Base-by-base conservation (phyloP, 2,888 invertebrate genomes). In the Clivina fossor region DNA sequence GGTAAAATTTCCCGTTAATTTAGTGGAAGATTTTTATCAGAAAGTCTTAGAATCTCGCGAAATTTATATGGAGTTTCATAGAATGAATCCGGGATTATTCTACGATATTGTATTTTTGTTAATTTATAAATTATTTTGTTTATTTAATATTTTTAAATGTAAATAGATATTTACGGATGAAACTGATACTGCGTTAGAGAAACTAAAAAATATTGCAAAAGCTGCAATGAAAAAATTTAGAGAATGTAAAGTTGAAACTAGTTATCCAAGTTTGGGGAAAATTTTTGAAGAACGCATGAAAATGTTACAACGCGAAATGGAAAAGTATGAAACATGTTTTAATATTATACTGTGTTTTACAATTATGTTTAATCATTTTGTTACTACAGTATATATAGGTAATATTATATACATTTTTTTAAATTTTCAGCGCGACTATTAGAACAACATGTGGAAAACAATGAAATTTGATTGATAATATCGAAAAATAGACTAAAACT, bases 51-150 rank as follows among this genome's bases (percentile, higher is more conserved):
- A 66, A 43, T 63, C 66, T 11, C 66, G 71, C 53, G 59, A 64
- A 43, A 53, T 63, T 3, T 72, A 72, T 51, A 48, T 67, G 2
- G 60, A 69, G 13, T 64, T 71, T 16, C 72, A 73, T 44, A 44
- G 58, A 19, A 59, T 64, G 20, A 69, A 69, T 49, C 71, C 71
- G n/a, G 73, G 73, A 47, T 67, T 70, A 48, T 71, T 70, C 61
- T 65, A 64, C 8, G 64, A 68, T n/a, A 66, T 68, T 60, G 69
- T 72, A 61, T 58, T 44, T 49, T 13, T 11, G 4, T 11, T 11
- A 30, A 16, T 51, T 4, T 5, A 30, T 32, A 2, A 3, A 20
- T 9, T 9, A 11, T 43, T 4, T 9, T 26, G 18, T 33, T 24
- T 18, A 8, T 13, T 18, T 44, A 13, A 15, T 24, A 26, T 18